Evolutionary conservation across 2,113 vertebrate genomes (phyloP), one percentile per base, ranked within the genome.

Genomic region (Numida meleagris): DNA sequence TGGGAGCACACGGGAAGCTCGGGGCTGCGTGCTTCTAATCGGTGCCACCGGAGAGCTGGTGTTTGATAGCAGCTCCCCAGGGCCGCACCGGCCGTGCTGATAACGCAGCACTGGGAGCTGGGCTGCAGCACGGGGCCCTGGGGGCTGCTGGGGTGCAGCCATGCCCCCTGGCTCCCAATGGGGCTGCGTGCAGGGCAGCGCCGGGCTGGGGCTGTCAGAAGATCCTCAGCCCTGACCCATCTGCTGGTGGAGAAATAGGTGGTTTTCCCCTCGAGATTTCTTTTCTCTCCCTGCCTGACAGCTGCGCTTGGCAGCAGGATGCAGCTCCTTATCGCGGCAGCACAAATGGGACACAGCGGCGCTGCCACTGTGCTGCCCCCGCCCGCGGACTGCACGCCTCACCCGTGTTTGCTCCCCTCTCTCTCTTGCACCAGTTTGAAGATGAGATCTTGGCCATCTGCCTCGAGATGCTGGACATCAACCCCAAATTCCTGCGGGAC

Each of bases 391-490:
- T 34, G 13, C 43, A 14, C 13, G 6, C 31, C n/a, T 83, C 79
- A 77, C 29, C 1, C 36, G 2, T 18, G 43, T 86, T 66, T 55
- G 55, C 21, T 76, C 33, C 18, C 48, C 15, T 4, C 38, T 27
- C 27, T 77, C 74, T 36, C 51, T 23, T 16, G 18, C 50, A 38
- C 53, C 87, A 99, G 99, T 99, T 99, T 29, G 98, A 99, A 95
- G 90, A 97, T 2, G 98, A 97, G 4, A 95, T 98, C 48, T 78
- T 99, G 74, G 96, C 99, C 70, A 97, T 98, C 94, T 99, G 98
- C 95, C 95, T 99, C 51, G 93, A 87, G 62, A 95, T 99, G 89
- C 89, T 99, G 92, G 98, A 99, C 77, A 34, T 96, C n/a, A 99
- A 98, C 94, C 99, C 98, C 43, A 99, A 98, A 38, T 98, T 98